phyloP scores from a whole-genome alignment of 2,113 vertebrate genomes.

The Rhinoderma darwinii region DNA sequence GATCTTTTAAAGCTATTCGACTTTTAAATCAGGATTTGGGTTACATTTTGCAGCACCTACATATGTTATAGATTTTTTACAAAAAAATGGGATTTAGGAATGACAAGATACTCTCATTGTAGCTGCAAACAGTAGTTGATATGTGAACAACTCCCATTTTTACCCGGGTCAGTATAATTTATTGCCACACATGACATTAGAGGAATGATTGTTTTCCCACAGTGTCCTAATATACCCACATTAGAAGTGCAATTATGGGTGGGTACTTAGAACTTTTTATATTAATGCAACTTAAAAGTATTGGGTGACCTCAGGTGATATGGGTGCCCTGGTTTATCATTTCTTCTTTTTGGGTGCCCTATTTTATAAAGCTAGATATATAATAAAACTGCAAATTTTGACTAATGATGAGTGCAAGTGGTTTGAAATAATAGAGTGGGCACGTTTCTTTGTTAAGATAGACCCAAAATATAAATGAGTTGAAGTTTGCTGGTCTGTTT shows the following conservation, averaged over 20 bases:
- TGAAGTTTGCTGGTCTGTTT: background rate
- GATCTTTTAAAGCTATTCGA: background rate
- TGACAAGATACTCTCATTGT: background rate
- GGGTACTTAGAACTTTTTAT: background rate
- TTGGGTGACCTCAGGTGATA: background rate
- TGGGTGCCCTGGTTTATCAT: background rate
- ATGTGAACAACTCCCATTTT: background rate
- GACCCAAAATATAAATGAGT: background rate
- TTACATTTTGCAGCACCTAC: background rate
- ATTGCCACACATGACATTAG: background rate
- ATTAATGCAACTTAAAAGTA: background rate
- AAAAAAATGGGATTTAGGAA: background rate
- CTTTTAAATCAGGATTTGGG: background rate
- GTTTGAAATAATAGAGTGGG: background rate
- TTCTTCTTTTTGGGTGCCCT: background rate
- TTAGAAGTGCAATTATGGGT: background rate
- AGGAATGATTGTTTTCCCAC: slow-evolving; percentile 14
- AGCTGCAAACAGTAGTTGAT: background rate
- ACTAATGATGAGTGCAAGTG: background rate
- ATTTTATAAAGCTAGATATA: background rate
- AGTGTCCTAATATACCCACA: background rate
- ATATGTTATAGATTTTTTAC: background rate
- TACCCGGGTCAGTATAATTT: background rate
- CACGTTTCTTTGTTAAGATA: background rate
- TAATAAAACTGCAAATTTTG: background rate